Base-by-base conservation (phyloP, 2,113 vertebrate species). In the Ranitomeya imitator region DNA sequence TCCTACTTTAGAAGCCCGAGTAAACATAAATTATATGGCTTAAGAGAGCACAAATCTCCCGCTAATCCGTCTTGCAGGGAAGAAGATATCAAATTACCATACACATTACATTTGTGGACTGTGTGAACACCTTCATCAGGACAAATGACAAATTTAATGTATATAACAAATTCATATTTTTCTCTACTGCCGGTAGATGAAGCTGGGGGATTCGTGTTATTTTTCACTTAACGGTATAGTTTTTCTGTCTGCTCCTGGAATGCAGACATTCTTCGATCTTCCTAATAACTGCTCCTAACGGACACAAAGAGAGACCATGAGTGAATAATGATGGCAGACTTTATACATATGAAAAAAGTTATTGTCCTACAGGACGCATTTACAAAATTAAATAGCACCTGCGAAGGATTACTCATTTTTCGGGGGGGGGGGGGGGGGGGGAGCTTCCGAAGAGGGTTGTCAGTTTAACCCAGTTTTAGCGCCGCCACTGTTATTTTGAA, bases 121-220 rank as follows among this genome's bases (percentile, higher is more conserved):
- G 87, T 84, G 82, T 59, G 82, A 89, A 69, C 87, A 78, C 80
- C 87, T 88, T 84, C 87, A 88, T 88, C 87, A 78, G 81, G 80
- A 88, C 71, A n/a, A 78, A 77, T 88, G 87, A 88, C 87, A 88
- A 83, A 88, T 88, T 84, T 89, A 89, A 85, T 84, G 73, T 59
- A 69, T 89, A 77, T 84, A 79, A 85, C 78, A 85, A 85, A 89
- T 89, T 78, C 74, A 85, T 87, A 80, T 54, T 31, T 45, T 80
- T 78, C 65, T 45, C n/a, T 83, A 16, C 82, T 79, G 45, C 73
- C 31, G 55, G 81, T 65, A 63, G 82, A 79, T 57, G 81, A 85
- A 89, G 37, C 87, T 51, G 6, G 73, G 73, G 83, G 87, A 85
- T 79, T 85, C 37, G 37, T 23, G 87, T 78, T 79, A 85, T 77